Evolutionary conservation across 2,113 vertebrate genomes (phyloP).

Genomic region (Chaetodon auriga): DNA sequence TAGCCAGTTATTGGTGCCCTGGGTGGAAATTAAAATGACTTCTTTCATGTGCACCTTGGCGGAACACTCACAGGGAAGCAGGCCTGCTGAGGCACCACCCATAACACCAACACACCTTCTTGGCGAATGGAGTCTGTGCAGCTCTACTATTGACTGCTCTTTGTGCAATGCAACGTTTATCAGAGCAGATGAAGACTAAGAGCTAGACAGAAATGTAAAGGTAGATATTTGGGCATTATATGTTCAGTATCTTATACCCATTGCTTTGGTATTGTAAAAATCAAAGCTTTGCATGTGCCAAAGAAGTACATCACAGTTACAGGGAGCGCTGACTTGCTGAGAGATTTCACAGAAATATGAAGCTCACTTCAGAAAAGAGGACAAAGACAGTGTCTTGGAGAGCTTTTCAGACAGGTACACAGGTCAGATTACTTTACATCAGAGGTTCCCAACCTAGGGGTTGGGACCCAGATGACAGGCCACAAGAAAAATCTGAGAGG

Average conservation of each 20-base stretch:
- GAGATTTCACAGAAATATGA: neutral
- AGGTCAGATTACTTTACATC: neutral
- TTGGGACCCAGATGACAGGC: neutral
- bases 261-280: neutral
- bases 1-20: slow-evolving; percentile 7
- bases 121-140: slow-evolving; percentile 1
- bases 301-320: neutral
- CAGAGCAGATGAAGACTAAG: slow-evolving; percentile 6
- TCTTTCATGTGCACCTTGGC: slow-evolving; percentile 20
- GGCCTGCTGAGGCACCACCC: slow-evolving; percentile 39
- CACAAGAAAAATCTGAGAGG: neutral
- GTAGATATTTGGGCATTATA: neutral
- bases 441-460: neutral
- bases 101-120: slow-evolving; percentile 21
- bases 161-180: neutral
- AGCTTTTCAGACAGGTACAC: neutral
- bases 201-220: slow-evolving; percentile 19
- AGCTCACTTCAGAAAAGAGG: neutral
- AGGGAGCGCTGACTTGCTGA: neutral
- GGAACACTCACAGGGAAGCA: slow-evolving; percentile 44
- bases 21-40: slow-evolving; percentile 30
- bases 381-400: neutral
- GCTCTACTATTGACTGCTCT: slow-evolving; percentile 25
- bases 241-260: neutral
- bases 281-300: neutral